Base-by-base conservation (phyloP, 2,888 invertebrate genomes). In the Oxytorus armatus region DNA sequence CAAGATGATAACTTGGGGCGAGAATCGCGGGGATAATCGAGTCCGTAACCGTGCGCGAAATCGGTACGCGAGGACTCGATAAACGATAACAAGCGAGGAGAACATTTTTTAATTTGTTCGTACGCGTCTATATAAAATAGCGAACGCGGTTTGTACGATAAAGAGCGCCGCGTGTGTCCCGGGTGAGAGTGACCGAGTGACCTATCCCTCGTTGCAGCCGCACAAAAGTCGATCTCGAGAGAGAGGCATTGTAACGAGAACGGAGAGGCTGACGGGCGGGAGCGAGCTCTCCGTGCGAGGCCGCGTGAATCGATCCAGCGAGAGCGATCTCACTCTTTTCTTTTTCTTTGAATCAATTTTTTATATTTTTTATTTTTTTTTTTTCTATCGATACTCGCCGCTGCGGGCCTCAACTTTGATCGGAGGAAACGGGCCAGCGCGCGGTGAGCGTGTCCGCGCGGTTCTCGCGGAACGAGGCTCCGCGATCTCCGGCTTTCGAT, bases 401-500 rank as follows among this genome's bases (percentile, higher is more conserved):
- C 68, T 59, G 61, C 53, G 21, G 70, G 44, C 53, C 18, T 68
- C 55, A 74, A 36, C 36, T 36, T 36, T 55, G 72, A 72, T 73
- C 61, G 18, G 47, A 76, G 75, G 79, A 76, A 72, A 80, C 61
- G 10, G 10, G 10, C 66, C 36, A 29, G 44, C 59, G 65, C 36
- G 36, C 65, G 36, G 33, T 33, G 39, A 75, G 59, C 74, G 75
- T 74, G 68, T 74, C 68, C 68, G 69, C 65, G 65, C n/a, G n/a
- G n/a, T 66, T 78, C 47, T 16, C 29, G 7, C 53, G 23, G 42
- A 21, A 14, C 39, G 59, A 39, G 14, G 36, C 61, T 49, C 65
- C 66, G 18, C 70, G 72, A 66, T 76, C 77, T 73, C 65, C 63
- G 68, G 65, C 78, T 74, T 68, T 76, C 76, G 73, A 42, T 59